Percentiles rank a stretch among this genome's conserved stretches.
Evolutionary conservation across 2,888 invertebrate species (phyloP).

Genomic region (Brenthis ino): DNA sequence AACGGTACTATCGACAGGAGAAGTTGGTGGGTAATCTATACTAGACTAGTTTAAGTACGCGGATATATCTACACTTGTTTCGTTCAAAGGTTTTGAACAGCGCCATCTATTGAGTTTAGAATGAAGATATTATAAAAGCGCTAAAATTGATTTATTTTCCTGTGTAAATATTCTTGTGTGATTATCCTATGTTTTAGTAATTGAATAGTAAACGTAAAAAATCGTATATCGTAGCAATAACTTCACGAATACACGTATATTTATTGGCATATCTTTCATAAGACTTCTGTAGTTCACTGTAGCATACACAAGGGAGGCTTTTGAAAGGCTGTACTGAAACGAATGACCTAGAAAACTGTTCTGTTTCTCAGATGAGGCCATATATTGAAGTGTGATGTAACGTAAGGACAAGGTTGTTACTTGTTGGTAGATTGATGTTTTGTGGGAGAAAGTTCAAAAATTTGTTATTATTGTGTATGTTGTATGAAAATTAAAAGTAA

Average conservation of each 20-base stretch:
- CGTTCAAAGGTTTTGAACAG: too few species aligned
- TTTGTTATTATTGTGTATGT: too few species aligned
- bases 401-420: conserved; percentile 24
- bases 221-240: too few species aligned
- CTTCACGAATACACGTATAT: neutral
- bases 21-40: neutral
- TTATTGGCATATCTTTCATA: conserved; percentile 7
- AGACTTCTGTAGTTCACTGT: conserved; percentile 30
- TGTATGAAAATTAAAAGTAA: too few species aligned
- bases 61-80: too few species aligned
- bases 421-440: conserved; percentile 10
- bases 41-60: neutral
- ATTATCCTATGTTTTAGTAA: too few species aligned
- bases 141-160: too few species aligned
- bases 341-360: conserved; percentile 44
- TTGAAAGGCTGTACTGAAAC: conserved; percentile 41
- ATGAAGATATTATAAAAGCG: too few species aligned
- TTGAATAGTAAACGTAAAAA: too few species aligned
- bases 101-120: too few species aligned
- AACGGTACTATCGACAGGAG: conserved; percentile 25
- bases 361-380: conserved; percentile 37
- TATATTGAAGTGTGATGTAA: conserved; percentile 36
- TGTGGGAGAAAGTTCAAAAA: neutral
- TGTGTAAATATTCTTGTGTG: too few species aligned
- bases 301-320: conserved; percentile 35